Evolutionary conservation across 2,113 vertebrate species (phyloP).

Genomic region (Rhinolophus sinicus): DNA sequence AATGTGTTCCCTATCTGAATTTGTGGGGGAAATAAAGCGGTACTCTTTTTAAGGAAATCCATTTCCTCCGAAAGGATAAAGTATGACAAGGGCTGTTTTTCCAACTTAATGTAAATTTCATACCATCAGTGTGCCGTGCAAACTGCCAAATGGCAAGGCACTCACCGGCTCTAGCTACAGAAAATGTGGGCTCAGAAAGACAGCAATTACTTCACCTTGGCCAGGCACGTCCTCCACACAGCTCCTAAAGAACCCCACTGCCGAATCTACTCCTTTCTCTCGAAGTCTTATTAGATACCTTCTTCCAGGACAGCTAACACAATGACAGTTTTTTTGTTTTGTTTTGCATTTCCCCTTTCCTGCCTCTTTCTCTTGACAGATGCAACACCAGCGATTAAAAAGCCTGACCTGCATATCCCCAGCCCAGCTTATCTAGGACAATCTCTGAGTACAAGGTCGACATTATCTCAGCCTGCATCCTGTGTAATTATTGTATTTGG

Average conservation of each 20-base stretch:
- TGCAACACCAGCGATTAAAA: background rate
- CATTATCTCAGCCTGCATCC: conserved; percentile 58
- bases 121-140: background rate
- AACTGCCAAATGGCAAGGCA: background rate
- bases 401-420: background rate
- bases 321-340: background rate
- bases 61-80: conserved; percentile 63
- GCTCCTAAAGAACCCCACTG: rapidly evolving
- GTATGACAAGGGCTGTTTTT: conserved; percentile 59
- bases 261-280: background rate
- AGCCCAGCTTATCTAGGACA: conserved; percentile 43
- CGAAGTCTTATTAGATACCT: background rate
- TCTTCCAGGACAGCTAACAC: background rate
- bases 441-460: conserved; percentile 34
- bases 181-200: background rate
- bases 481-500: conserved; percentile 67
- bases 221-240: rapidly evolving
- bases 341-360: background rate
- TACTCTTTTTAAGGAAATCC: conserved; percentile 57
- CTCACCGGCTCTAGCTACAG: rapidly evolving
- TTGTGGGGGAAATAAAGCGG: conserved; percentile 63
- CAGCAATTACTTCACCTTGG: background rate
- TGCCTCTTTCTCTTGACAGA: background rate
- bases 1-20: conserved; percentile 47
- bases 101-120: conserved; percentile 3